phyloP scores from a whole-genome alignment of 2,113 vertebrate genomes.

The Pseudorasbora parva region DNA sequence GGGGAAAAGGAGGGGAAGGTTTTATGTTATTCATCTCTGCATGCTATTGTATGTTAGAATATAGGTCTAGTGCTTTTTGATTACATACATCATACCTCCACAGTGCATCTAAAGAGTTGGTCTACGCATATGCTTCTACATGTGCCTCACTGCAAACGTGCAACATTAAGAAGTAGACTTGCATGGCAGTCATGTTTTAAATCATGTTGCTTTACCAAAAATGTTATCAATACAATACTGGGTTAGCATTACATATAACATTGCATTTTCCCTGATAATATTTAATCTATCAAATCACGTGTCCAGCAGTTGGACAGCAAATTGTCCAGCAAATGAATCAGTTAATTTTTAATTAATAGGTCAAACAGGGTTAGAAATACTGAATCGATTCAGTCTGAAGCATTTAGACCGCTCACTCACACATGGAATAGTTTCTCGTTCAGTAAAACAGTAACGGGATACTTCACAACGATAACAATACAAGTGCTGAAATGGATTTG shows the following conservation, averaged over 20 bases:
- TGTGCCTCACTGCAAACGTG: not conserved
- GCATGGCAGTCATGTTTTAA: too few relatives aligned
- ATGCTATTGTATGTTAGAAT: conserved; percentile 30
- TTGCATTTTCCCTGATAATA: not conserved
- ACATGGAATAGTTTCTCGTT: too few relatives aligned
- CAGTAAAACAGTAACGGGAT: not conserved
- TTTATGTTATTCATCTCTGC: conserved; percentile 20
- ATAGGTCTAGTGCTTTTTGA: not conserved
- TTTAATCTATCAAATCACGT: not conserved
- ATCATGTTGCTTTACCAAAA: too few relatives aligned
- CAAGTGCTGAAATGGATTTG: not conserved
- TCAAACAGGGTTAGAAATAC: not conserved
- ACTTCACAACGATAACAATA: not conserved
- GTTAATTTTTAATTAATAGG: not conserved
- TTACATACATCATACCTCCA: conserved; percentile 8
- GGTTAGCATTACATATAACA: not conserved
- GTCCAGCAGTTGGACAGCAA: not conserved
- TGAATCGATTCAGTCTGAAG: not conserved
- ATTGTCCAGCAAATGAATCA: not conserved
- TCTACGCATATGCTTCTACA: not conserved
- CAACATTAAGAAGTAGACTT: too few relatives aligned
- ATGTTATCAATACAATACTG: not conserved
- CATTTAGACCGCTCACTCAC: not conserved
- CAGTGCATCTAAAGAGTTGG: not conserved
- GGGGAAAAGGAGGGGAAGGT: not conserved